Evolutionary conservation across 2,888 invertebrate genomes (phyloP).

Genomic region (Syrista parreyssii): DNA sequence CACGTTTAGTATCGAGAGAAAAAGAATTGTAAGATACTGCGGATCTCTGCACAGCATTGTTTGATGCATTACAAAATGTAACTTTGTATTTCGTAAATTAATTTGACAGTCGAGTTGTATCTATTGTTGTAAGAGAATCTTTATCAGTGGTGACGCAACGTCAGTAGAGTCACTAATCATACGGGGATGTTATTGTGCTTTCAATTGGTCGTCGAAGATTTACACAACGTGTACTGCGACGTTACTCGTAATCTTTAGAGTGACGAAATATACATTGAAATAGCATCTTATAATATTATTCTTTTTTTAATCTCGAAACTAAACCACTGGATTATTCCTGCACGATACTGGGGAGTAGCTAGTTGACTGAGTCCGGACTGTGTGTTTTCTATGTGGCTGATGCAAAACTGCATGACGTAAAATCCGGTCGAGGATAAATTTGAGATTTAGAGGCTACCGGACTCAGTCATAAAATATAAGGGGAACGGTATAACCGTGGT

Average conservation of each 20-base stretch:
- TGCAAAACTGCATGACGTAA: neutral
- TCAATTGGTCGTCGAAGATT: neutral
- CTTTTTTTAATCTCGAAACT: constrained; percentile 2
- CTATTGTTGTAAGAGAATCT: neutral
- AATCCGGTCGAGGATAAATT: constrained; percentile 4
- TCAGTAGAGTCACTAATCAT: neutral
- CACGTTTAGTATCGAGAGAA: neutral
- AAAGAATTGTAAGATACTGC: neutral
- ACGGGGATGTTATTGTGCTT: neutral
- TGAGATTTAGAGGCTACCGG: constrained; percentile 42
- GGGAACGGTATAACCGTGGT: constrained; percentile 59
- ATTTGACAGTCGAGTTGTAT: neutral
- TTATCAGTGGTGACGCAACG: neutral
- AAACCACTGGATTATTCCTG: constrained; percentile 31
- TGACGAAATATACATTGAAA: neutral
- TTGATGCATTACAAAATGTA: neutral
- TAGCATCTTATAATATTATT: neutral
- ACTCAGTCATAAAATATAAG: constrained; percentile 51
- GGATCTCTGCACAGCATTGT: neutral
- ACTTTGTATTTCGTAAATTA: neutral
- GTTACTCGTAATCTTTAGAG: neutral
- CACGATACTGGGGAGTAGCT: constrained; percentile 61
- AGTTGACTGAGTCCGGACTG: constrained; percentile 63
- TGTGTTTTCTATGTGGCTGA: constrained; percentile 41
- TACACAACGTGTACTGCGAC: neutral